phyloP scores from a whole-genome alignment of 1,140 invertebrate species.

The Geopemphigus sp. region DNA sequence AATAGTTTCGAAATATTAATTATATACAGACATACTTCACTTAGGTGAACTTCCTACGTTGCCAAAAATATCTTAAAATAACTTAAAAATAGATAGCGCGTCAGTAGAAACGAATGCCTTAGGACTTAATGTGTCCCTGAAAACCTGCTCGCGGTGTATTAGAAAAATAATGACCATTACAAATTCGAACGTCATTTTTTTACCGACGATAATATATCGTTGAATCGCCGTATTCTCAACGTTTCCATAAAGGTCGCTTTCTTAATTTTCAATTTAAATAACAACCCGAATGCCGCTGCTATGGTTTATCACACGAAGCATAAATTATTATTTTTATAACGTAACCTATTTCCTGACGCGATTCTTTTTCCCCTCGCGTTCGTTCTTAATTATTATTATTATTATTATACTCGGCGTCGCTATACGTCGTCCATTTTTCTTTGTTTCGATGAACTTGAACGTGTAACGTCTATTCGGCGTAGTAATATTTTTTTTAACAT shows the following conservation, averaged over 20 bases:
- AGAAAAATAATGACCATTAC: constrained; percentile 5
- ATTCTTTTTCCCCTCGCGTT: not conserved
- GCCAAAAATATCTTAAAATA: not conserved
- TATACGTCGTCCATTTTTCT: not conserved
- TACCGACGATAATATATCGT: not conserved
- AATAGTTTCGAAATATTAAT: not conserved
- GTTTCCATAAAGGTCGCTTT: not conserved
- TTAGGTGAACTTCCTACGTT: too few relatives aligned
- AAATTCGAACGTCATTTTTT: not conserved
- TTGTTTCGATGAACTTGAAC: not conserved
- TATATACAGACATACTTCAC: not conserved
- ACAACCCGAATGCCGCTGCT: not conserved
- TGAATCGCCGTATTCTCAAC: not conserved
- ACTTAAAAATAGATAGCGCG: not conserved
- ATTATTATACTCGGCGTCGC: constrained; percentile 8
- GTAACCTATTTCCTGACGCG: not conserved
- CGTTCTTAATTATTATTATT: too few relatives aligned
- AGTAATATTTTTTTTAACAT: constrained; percentile 29
- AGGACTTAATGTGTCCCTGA: constrained; percentile 1
- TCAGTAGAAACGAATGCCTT: not conserved
- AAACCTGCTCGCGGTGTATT: not conserved
- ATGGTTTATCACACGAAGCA: not conserved
- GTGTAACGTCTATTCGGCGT: not conserved
- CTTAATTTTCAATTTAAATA: not conserved
- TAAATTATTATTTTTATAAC: constrained; percentile 6